Evolutionary conservation across 2,113 vertebrate genomes (phyloP).

Genomic region (Strigops habroptila): DNA sequence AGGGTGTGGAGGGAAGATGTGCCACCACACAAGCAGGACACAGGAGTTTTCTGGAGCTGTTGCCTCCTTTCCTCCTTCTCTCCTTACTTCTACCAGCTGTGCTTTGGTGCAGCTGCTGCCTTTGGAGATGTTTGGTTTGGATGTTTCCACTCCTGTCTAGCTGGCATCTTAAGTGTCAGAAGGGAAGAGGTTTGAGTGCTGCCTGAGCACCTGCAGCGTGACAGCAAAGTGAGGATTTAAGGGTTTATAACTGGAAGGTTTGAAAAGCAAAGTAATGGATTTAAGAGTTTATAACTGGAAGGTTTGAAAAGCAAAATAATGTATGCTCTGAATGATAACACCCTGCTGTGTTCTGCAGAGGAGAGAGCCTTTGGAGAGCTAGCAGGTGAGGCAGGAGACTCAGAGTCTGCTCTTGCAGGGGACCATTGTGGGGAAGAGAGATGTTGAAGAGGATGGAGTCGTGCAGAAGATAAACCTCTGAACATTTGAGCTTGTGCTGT

Average conservation of each 20-base stretch:
- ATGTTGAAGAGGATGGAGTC: background rate
- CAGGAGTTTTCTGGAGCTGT: background rate
- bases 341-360: background rate
- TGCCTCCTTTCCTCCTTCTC: background rate
- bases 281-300: background rate
- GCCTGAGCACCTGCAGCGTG: background rate
- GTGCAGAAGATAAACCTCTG: rapidly evolving
- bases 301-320: background rate
- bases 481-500: rapidly evolving
- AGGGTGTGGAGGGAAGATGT: background rate
- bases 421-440: rapidly evolving
- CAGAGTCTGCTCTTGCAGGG: rapidly evolving
- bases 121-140: background rate
- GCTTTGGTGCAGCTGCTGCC: background rate
- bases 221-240: background rate
- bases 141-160: background rate
- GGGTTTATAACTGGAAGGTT: background rate
- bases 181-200: background rate
- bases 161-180: background rate
- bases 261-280: rapidly evolving
- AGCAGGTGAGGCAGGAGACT: background rate
- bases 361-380: background rate
- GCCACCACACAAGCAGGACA: background rate
- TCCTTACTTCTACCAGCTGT: background rate
- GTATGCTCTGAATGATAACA: rapidly evolving